Evolutionary conservation across 2,113 vertebrate genomes (phyloP).

Genomic region (Saimiri boliviensis): DNA sequence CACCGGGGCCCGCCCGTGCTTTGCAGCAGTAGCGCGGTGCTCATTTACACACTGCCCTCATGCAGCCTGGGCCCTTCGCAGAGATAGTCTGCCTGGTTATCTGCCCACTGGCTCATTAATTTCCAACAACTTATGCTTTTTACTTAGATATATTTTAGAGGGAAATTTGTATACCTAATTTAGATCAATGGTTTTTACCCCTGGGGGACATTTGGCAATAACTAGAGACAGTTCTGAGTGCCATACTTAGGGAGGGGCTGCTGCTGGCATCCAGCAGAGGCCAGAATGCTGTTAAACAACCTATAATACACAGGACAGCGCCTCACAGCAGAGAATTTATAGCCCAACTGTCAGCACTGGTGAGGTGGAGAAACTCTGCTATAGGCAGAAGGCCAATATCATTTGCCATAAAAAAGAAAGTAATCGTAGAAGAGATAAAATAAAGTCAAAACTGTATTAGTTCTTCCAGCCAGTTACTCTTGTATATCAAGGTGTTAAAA

Average conservation of each 20-base stretch:
- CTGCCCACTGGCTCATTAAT: too few relatives aligned
- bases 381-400: not conserved
- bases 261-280: not conserved
- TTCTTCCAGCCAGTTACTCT: not conserved
- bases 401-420: not conserved
- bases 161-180: not conserved
- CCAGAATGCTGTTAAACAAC: not conserved
- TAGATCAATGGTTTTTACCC: not conserved
- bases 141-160: not conserved
- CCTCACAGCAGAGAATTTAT: not conserved
- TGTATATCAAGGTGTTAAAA: not conserved
- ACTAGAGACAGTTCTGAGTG: not conserved
- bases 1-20: accelerated
- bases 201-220: not conserved
- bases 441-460: not conserved
- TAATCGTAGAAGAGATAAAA: not conserved
- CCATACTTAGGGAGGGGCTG: not conserved
- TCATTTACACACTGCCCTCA: accelerated
- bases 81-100: accelerated
- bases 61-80: accelerated
- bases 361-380: not conserved
- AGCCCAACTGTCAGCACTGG: not conserved
- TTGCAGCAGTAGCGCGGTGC: accelerated
- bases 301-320: not conserved
- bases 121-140: not conserved